Evolutionary conservation across 2,797 vertebrate genomes (phyloP).

Genomic region (Alca torda): DNA sequence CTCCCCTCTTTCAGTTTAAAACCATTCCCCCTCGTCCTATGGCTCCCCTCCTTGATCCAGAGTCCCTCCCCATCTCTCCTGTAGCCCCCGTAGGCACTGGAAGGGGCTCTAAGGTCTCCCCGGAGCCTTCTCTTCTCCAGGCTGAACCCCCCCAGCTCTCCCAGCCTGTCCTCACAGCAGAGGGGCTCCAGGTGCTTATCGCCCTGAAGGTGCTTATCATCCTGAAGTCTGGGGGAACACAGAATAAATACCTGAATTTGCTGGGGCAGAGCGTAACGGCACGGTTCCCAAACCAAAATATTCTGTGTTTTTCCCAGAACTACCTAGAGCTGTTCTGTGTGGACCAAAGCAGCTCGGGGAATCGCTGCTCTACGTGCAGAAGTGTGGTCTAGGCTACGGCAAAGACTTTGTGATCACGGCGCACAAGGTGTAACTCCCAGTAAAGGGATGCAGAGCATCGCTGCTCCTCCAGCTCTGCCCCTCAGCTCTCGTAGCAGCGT

Average conservation of each 20-base stretch:
- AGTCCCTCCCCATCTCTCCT: too few relatives aligned
- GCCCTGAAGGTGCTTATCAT: neutral
- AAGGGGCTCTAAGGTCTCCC: neutral
- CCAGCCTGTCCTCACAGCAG: too few relatives aligned
- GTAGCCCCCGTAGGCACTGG: too few relatives aligned
- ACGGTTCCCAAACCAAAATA: accelerated
- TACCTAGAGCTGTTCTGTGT: neutral
- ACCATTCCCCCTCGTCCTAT: too few relatives aligned
- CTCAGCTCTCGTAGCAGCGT: neutral
- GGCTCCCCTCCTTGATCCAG: too few relatives aligned
- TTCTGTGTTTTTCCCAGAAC: neutral
- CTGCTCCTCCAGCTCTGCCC: neutral
- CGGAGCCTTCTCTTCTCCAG: too few relatives aligned
- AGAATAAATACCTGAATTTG: neutral
- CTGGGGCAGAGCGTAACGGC: neutral
- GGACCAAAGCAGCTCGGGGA: neutral
- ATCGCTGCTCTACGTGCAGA: neutral
- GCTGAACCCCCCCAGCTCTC: too few relatives aligned
- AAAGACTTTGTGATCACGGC: neutral
- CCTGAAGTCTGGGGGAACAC: neutral
- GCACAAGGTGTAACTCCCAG: neutral
- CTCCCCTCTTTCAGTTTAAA: too few relatives aligned
- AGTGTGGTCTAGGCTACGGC: accelerated
- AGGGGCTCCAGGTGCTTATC: too few relatives aligned
- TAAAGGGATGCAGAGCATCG: neutral